A percentile compares a stretch with the other conserved stretches of the same genome.
phyloP scores from a whole-genome alignment of 2,888 invertebrate genomes.

The Agrypnus murinus region DNA sequence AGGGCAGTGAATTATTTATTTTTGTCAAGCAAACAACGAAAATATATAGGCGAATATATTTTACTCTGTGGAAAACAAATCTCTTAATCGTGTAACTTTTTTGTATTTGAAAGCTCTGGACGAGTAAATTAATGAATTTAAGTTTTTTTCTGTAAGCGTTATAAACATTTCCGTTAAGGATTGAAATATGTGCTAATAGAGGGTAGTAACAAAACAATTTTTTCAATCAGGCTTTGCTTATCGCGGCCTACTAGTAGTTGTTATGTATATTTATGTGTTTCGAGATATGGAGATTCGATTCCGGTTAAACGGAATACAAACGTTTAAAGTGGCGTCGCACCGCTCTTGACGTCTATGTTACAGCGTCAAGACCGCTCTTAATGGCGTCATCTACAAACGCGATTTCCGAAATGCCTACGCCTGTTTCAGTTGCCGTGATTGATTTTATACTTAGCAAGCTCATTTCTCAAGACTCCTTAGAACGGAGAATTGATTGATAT shows the following conservation, averaged over 20 bases:
- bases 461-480: conserved; percentile 24
- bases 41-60: neutral
- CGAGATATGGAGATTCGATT: conserved; percentile 42
- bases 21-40: no score
- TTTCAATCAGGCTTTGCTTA: conserved; percentile 33
- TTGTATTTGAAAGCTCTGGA: no score
- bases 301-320: conserved; percentile 39
- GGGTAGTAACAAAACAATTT: conserved; percentile 20
- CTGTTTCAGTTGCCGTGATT: conserved; percentile 38
- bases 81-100: neutral
- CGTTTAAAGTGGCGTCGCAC: conserved; percentile 40
- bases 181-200: neutral
- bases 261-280: conserved; percentile 44
- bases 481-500: conserved; percentile 38
- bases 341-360: conserved; percentile 36
- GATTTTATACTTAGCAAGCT: conserved; percentile 39
- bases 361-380: conserved; percentile 38
- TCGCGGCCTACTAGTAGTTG: conserved; percentile 30
- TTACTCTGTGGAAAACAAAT: neutral
- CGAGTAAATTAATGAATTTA: no score
- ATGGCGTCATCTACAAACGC: conserved; percentile 43
- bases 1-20: no score
- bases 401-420: conserved; percentile 39
- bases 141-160: neutral
- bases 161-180: neutral